Evolutionary conservation across 2,888 invertebrate genomes (phyloP).

Genomic region (Dendrolimus pini): DNA sequence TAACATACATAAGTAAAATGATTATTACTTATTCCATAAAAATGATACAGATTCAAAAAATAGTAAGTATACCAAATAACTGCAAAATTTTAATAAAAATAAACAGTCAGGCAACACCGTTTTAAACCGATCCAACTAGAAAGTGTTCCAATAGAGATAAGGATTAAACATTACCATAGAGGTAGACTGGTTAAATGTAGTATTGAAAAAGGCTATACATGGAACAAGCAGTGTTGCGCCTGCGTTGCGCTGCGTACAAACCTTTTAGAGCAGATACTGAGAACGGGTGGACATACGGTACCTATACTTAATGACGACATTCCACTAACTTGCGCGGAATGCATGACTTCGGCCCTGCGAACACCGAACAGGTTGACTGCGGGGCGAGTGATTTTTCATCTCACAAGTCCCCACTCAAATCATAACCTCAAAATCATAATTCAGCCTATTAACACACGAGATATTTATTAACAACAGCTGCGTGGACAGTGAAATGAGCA

Average conservation of each 20-base stretch:
- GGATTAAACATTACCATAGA: slow-evolving; percentile 36
- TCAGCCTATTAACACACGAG: slow-evolving; percentile 26
- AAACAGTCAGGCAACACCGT: too few relatives aligned
- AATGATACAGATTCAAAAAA: too few relatives aligned
- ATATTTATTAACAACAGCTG: slow-evolving; percentile 56
- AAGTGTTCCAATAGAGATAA: slow-evolving; percentile 47
- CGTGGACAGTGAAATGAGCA: slow-evolving; percentile 33
- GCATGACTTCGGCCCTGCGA: slow-evolving; percentile 50
- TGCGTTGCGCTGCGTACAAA: slow-evolving; percentile 58
- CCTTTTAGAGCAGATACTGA: slow-evolving; percentile 48
- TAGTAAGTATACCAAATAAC: too few relatives aligned
- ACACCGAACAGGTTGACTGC: slow-evolving; percentile 57
- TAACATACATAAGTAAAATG: too few relatives aligned
- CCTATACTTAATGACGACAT: slow-evolving; percentile 64
- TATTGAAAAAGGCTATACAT: slow-evolving; percentile 49
- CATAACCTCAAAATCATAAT: slow-evolving; percentile 48
- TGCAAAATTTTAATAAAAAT: too few relatives aligned
- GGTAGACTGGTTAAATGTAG: slow-evolving; percentile 47
- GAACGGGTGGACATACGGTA: slow-evolving; percentile 62
- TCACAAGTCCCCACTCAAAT: slow-evolving; percentile 46
- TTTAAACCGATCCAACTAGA: neutral
- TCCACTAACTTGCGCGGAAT: slow-evolving; percentile 62
- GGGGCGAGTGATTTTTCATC: slow-evolving; percentile 45
- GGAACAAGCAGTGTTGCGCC: slow-evolving; percentile 43
- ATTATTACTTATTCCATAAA: too few relatives aligned